phyloP scores from a whole-genome alignment of 2,113 vertebrate genomes.

The Mola mola region DNA sequence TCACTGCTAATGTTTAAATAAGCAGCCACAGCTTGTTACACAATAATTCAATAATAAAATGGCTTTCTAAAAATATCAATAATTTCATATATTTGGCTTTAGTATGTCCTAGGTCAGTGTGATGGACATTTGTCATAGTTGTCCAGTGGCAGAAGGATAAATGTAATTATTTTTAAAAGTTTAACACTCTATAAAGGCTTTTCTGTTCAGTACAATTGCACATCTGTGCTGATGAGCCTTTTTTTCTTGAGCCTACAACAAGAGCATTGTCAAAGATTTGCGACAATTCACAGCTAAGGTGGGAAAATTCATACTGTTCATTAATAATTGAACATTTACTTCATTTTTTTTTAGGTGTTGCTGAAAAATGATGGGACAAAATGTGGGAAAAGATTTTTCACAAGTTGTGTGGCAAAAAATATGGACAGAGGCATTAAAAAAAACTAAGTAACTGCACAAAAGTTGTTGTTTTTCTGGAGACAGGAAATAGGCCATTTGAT shows the following conservation, averaged over 20 bases:
- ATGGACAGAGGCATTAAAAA: not conserved
- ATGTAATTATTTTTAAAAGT: conserved; percentile 5
- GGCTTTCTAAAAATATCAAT: conserved; percentile 13
- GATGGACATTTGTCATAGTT: not conserved
- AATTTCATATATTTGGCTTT: conserved; percentile 1
- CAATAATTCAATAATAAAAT: not conserved
- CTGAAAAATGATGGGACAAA: conserved; percentile 37
- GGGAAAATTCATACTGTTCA: conserved; percentile 53
- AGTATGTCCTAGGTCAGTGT: not conserved
- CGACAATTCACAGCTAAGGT: conserved; percentile 57
- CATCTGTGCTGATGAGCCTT: conserved; percentile 34
- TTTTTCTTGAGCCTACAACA: conserved; percentile 27
- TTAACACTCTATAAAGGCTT: not conserved
- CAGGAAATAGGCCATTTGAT: no score
- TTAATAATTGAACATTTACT: conserved; percentile 41
- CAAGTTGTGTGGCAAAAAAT: not conserved
- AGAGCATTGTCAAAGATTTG: conserved; percentile 46
- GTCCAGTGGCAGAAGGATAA: not conserved
- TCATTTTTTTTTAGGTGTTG: conserved; percentile 42
- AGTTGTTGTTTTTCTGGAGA: no score
- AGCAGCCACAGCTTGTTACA: not conserved
- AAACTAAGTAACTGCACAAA: no score
- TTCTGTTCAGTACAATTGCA: conserved; percentile 10
- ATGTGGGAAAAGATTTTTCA: conserved; percentile 13
- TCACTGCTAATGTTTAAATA: no score